Base-by-base conservation (phyloP, 2,888 invertebrate species). In the Coelopa pilipes region DNA sequence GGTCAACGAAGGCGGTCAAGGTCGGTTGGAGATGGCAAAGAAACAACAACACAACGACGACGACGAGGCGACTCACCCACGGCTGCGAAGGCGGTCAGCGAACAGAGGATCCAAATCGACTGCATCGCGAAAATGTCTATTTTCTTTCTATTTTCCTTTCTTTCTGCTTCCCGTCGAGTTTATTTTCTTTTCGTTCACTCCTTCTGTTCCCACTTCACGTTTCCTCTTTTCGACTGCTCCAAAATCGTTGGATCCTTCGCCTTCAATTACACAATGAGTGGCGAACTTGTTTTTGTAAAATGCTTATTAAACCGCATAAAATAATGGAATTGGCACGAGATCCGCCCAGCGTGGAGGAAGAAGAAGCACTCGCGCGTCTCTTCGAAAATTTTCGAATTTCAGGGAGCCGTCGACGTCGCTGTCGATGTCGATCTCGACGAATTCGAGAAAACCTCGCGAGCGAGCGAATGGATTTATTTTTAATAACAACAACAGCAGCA, bases 381-480 rank as follows among this genome's bases (percentile, higher is more conserved):
- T 34, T 34, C 34, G 34, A 34, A 34, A 34, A 34, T 34, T 34
- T 34, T 34, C 34, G 34, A 34, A 34, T 34, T 34, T 34, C 34
- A n/a, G 34, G 34, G 2, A 7, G 34, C 34, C 2, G 34, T 4
- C 34, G 34, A 7, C 34, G 34, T 4, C 34, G 34, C 34, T 34
- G 34, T 34, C 34, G 34, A 34, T n/a, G 7, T 34, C 34, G 34
- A 34, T n/a, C 2, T 34, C 34, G 34, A 34, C 4, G 7, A 34
- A 34, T 4, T 34, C 34, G 34, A 34, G 7, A 34, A 34, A 34
- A 34, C 7, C 34, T 34, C 34, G 7, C 34, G 34, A 34, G 34
- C 34, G 34, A 50, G 57, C 19, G 10, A 55, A 15, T 55, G 57
- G 19, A 45, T 67, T 67, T 67, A 67, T 67, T 67, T 67, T 67